These are phyloP conservation scores for Leptopterna dolabrata DNA, from an alignment of 2,888 invertebrate genomes.

Conservation along the genomic window DNA sequence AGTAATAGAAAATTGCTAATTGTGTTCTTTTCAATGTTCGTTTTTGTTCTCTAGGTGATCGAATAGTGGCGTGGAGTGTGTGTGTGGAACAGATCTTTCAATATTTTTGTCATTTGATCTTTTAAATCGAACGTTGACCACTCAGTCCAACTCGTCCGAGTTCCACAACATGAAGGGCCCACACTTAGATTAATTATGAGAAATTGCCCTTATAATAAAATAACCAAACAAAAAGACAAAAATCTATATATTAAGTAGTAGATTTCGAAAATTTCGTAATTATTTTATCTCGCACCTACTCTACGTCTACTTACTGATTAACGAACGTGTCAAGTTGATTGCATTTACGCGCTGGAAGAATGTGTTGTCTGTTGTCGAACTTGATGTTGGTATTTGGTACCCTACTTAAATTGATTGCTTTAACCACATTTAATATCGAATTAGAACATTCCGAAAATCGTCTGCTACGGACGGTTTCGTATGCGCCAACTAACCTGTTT, in stretches of 20 bases:
- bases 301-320: background rate
- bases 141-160: background rate
- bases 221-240: background rate
- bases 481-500: no score
- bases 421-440: no score
- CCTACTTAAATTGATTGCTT: no score
- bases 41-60: background rate
- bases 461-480: no score
- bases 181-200: background rate
- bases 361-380: no score
- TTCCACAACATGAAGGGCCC: background rate
- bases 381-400: no score
- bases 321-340: background rate
- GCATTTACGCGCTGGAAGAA: background rate
- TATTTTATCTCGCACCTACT: background rate
- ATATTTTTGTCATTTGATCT: no score
- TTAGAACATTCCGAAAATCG: no score
- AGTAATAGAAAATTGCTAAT: background rate
- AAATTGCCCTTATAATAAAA: background rate
- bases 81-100: no score
- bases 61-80: background rate
- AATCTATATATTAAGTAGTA: background rate
- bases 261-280: background rate
- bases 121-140: no score
- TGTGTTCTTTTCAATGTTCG: background rate